Percentiles rank a stretch among this genome's conserved stretches.
Evolutionary conservation across 2,888 invertebrate genomes (phyloP).

Genomic region (Brachylomia viminalis): DNA sequence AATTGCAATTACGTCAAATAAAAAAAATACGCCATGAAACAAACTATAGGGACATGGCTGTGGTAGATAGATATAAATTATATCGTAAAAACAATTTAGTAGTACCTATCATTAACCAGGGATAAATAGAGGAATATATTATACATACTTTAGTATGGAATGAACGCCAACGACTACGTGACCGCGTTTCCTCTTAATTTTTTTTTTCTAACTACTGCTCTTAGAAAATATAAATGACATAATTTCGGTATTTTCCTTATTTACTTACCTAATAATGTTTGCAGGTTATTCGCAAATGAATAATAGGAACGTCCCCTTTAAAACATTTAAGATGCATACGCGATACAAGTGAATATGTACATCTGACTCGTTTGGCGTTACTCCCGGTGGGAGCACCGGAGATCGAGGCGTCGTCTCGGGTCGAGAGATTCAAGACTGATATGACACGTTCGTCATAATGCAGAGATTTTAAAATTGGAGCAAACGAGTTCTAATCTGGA

Average conservation of each 20-base stretch:
- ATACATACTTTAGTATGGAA: too few species aligned
- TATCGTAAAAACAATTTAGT: background rate
- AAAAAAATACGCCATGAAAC: too few species aligned
- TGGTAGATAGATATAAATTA: background rate
- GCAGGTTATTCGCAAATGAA: background rate
- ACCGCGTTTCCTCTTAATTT: background rate
- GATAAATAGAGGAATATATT: too few species aligned
- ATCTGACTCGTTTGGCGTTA: constrained; percentile 14
- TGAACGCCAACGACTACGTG: too few species aligned
- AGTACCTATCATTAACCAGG: background rate
- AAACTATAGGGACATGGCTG: background rate
- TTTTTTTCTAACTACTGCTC: background rate
- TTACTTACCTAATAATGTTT: background rate
- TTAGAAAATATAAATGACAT: background rate
- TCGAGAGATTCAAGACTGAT: constrained; percentile 38
- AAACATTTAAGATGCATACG: constrained; percentile 8
- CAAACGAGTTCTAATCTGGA: constrained; percentile 1
- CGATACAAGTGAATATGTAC: constrained; percentile 68
- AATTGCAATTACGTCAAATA: background rate
- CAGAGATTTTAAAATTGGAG: constrained; percentile 28
- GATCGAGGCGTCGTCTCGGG: constrained; percentile 20
- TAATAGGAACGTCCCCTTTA: background rate
- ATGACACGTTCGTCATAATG: constrained; percentile 50
- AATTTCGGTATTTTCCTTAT: background rate
- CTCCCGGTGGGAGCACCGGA: background rate